These are phyloP conservation scores for Mormyrus hasselquistii DNA, from an alignment of 2,797 vertebrate genomes.

Conservation along the genomic window DNA sequence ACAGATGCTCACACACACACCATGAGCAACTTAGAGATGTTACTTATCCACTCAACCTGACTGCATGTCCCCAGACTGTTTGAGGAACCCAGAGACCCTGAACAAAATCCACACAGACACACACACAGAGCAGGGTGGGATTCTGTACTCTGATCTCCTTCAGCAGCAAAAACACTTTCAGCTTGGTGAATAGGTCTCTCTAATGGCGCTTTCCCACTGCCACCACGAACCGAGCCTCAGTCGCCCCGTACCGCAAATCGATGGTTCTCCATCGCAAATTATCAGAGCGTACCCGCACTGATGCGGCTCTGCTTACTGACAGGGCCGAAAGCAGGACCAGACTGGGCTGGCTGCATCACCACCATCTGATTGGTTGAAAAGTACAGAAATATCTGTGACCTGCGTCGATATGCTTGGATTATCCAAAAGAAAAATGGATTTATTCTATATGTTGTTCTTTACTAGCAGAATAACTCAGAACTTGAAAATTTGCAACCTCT, in stretches of 20 bases:
- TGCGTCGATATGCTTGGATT: no score
- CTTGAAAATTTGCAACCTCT: background rate
- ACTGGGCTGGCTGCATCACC: no score
- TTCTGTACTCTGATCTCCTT: background rate
- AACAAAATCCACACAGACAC: background rate
- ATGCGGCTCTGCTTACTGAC: no score
- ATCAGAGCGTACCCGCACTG: background rate
- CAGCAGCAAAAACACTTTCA: background rate
- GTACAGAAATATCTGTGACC: no score
- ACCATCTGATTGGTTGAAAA: no score
- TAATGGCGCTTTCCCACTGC: background rate
- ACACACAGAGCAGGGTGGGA: background rate
- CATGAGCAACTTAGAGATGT: background rate
- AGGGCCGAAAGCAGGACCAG: no score
- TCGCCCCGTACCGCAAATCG: background rate
- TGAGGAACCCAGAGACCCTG: background rate
- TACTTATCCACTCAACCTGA: background rate
- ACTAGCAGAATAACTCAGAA: background rate
- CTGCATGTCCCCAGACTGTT: background rate
- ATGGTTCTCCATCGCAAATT: background rate
- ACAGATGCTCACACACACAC: background rate
- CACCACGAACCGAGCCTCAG: background rate
- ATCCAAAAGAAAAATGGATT: no score
- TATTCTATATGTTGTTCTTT: background rate
- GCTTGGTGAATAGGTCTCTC: background rate